Evolutionary conservation across 1,140 invertebrate species (phyloP).

Genomic region (Psilanteris sp.): DNA sequence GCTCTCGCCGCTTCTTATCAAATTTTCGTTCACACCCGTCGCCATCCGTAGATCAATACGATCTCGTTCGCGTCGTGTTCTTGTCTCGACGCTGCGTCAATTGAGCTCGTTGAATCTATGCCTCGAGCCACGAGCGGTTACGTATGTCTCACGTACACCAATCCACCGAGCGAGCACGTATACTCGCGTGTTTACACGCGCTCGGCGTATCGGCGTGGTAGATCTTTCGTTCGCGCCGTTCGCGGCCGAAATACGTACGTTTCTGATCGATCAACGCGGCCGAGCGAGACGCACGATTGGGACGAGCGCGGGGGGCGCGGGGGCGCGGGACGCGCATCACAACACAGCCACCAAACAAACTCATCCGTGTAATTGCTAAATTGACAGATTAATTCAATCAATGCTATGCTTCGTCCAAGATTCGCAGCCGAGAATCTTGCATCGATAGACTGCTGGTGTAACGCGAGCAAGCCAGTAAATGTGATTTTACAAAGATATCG

Average conservation of each 20-base stretch:
- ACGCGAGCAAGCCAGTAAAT: slow-evolving; percentile 16
- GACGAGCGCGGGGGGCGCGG: too few species aligned
- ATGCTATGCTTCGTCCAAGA: slow-evolving; percentile 61
- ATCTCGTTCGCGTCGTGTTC: slow-evolving; percentile 63
- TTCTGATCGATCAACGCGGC: slow-evolving; percentile 72
- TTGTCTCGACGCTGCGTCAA: slow-evolving; percentile 73
- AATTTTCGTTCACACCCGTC: slow-evolving; percentile 49
- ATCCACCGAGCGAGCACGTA: slow-evolving; percentile 11
- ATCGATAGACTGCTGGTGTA: slow-evolving; percentile 11
- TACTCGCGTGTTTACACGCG: slow-evolving; percentile 41
- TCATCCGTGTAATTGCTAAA: slow-evolving; percentile 79
- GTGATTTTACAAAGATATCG: slow-evolving; percentile 13
- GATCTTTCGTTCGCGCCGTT: too few species aligned
- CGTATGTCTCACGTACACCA: slow-evolving; percentile 63
- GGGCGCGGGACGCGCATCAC: not conserved
- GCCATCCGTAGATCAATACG: slow-evolving; percentile 73
- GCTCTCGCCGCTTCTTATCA: slow-evolving; percentile 44
- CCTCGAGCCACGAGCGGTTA: slow-evolving; percentile 77
- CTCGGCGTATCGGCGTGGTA: too few species aligned
- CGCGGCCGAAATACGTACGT: too few species aligned
- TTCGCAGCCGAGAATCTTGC: slow-evolving; percentile 25
- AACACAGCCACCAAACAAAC: slow-evolving; percentile 75
- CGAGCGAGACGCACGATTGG: slow-evolving; percentile 13
- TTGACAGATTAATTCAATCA: slow-evolving; percentile 80
- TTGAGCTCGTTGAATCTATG: slow-evolving; percentile 80